Evolutionary conservation across 2,797 vertebrate genomes (phyloP), one percentile per base, ranked within the genome.

Genomic region (Limnodromus scolopaceus): DNA sequence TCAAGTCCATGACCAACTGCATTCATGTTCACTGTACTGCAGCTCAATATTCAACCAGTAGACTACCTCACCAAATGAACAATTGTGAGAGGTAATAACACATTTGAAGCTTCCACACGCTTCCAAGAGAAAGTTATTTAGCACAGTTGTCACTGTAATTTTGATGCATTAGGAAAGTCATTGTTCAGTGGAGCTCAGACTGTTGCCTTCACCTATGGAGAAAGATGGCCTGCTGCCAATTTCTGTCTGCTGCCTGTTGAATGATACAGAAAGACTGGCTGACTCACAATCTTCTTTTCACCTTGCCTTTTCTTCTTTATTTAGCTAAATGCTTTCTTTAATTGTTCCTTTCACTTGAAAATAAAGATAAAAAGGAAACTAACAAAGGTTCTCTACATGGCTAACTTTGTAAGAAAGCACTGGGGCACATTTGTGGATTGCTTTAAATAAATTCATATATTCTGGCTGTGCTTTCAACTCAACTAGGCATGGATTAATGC

Each of bases 61-160:
- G 64, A 61, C 81, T 82, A 54, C 81, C 84, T 97, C 94, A 94
- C 54, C 60, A 65, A 97, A 96, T 80, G 82, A 97, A 95, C 72
- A 75, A 66, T 68, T 82, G 72, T 92, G 90, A 92, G 92, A 96
- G 75, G 76, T 86, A 93, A 95, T 94, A 96, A 92, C 39, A 89
- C 38, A 57, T 95, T 28, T 90, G 61, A 96, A 92, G 84, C 89
- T 97, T 97, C 94, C 95, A 91, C 93, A 95, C 66, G 32, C 61
- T 94, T 96, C 92, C 92, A 51, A 22, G 48, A 94, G 41, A 86
- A 96, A 93, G 93, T 94, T 86, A 94, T 94, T 97, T 96, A 97
- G 90, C 77, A 57, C 70, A 90, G 92, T 89, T 87, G 90, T 92
- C 89, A 90, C 77, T 16, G 41, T 93, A 97, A 97, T 96, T 95